Percentiles rank a stretch among this genome's conserved stretches.
phyloP scores from a whole-genome alignment of 1,140 invertebrate genomes.

The Galleria mellonella region DNA sequence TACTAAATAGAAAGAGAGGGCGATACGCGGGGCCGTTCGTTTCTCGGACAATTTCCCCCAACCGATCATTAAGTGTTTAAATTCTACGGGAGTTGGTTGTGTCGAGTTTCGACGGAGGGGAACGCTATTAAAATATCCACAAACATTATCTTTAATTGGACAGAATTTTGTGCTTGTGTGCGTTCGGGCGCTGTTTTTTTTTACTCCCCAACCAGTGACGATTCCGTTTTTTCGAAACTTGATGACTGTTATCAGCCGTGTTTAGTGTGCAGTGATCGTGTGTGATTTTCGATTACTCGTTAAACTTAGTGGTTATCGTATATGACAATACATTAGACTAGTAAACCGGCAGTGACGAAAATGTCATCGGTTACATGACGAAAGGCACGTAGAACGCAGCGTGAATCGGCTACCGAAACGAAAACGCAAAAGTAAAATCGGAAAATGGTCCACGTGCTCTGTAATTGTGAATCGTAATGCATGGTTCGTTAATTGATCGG shows the following conservation, averaged over 20 bases:
- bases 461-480: constrained; percentile 44
- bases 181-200: constrained; percentile 43
- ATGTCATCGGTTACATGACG: constrained; percentile 64
- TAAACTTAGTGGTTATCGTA: constrained; percentile 17
- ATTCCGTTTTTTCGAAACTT: constrained; percentile 56
- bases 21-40: constrained; percentile 55
- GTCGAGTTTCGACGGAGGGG: constrained; percentile 69
- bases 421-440: constrained; percentile 16
- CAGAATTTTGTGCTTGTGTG: constrained; percentile 69
- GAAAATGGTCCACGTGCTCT: constrained; percentile 56
- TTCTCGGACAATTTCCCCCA: constrained; percentile 71
- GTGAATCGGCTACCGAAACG: constrained; percentile 15
- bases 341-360: constrained; percentile 20
- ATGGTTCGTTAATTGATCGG: constrained; percentile 43
- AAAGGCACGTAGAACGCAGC: constrained; percentile 1
- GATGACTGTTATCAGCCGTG: constrained; percentile 62
- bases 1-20: constrained; percentile 62
- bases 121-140: constrained; percentile 73
- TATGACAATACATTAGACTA: constrained; percentile 17
- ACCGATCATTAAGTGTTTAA: constrained; percentile 74
- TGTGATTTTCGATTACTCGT: constrained; percentile 29
- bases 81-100: constrained; percentile 71
- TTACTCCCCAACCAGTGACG: constrained; percentile 29
- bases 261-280: constrained; percentile 44
- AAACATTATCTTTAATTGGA: constrained; percentile 73